phyloP scores from a whole-genome alignment of 1,140 invertebrate species.

The Holotrichia oblita region DNA sequence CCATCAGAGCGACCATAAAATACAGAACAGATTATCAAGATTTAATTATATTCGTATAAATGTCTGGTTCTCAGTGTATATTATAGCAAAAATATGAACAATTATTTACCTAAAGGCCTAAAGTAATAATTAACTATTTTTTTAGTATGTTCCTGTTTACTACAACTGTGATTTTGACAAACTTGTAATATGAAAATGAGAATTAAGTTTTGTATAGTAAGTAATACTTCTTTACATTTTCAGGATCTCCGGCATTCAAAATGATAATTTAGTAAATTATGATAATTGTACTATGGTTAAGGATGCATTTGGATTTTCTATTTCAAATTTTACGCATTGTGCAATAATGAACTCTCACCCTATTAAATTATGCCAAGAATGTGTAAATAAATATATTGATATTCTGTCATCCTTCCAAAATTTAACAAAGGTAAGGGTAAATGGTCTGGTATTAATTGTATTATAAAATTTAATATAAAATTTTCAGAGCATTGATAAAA shows the following conservation, averaged over 20 bases:
- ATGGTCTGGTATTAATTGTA: slow-evolving; percentile 39
- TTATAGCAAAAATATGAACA: no score
- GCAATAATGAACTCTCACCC: slow-evolving; percentile 65
- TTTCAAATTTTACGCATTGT: slow-evolving; percentile 65
- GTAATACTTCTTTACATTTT: neutral
- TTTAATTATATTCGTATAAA: no score
- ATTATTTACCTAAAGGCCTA: no score
- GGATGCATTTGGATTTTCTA: slow-evolving; percentile 61
- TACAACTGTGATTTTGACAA: no score
- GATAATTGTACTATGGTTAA: slow-evolving; percentile 47
- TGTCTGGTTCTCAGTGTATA: no score
- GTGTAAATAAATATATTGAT: slow-evolving; percentile 63
- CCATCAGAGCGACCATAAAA: no score
- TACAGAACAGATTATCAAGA: no score
- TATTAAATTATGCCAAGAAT: slow-evolving; percentile 65
- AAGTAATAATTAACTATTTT: no score
- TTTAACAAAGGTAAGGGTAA: slow-evolving; percentile 59
- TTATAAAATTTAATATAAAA: slow-evolving; percentile 41
- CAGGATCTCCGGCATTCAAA: neutral
- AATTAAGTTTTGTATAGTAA: no score
- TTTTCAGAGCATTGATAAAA: slow-evolving; percentile 56
- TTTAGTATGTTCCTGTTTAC: no score
- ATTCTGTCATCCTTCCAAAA: slow-evolving; percentile 63
- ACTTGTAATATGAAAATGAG: no score
- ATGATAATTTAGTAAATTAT: neutral